Percentiles rank a stretch among this genome's conserved stretches.
Conservation (phyloP, 2,888 invertebrate genomes). For the Macaria liturata region DNA sequence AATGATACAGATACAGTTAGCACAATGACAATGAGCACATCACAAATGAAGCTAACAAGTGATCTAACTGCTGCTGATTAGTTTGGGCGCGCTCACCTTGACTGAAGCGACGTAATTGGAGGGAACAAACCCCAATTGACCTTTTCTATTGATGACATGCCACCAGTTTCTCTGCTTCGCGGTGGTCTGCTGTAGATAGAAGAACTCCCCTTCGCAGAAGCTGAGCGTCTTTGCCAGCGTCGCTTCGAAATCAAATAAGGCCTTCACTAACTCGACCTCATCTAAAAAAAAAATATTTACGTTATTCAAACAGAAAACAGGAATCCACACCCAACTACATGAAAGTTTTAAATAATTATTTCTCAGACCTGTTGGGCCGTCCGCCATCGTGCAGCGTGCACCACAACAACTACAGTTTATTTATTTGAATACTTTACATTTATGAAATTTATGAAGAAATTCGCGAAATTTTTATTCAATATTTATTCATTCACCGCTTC, state of each 20-base stretch:
- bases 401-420: too few species aligned
- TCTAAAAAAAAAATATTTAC: conserved; percentile 71
- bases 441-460: too few species aligned
- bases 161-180: conserved; percentile 94
- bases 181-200: conserved; percentile 90
- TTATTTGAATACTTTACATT: too few species aligned
- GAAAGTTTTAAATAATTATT: not conserved
- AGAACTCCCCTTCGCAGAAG: conserved; percentile 91
- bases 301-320: not conserved
- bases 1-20: conserved; percentile 1
- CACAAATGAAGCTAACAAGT: conserved; percentile 26
- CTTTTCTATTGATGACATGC: conserved; percentile 92
- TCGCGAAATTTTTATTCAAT: too few species aligned
- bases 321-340: conserved; percentile 5
- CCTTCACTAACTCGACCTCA: conserved; percentile 91
- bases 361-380: conserved; percentile 12
- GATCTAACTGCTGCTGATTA: conserved; percentile 35
- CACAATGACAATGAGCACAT: not conserved
- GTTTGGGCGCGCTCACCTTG: conserved; percentile 81
- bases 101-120: conserved; percentile 93
- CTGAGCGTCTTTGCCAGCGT: conserved; percentile 92
- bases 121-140: conserved; percentile 93
- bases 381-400: conserved; percentile 5
- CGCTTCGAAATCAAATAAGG: conserved; percentile 92
- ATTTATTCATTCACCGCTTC: too few species aligned